phyloP scores from a whole-genome alignment of 2,797 vertebrate genomes.

The Micrastur ruficollis region DNA sequence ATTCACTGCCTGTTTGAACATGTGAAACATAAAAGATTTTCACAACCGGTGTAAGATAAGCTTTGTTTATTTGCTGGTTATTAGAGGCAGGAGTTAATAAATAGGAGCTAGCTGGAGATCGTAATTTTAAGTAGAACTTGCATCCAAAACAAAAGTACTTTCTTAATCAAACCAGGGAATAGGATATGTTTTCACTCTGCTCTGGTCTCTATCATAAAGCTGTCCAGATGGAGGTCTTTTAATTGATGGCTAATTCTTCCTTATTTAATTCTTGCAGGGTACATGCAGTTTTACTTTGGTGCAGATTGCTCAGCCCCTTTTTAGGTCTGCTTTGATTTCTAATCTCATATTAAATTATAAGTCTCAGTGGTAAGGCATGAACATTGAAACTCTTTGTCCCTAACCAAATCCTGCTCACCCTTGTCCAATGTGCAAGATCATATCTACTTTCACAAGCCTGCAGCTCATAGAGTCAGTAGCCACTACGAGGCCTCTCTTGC shows the following conservation, averaged over 20 bases:
- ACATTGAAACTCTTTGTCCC: background rate
- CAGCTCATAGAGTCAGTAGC: background rate
- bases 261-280: background rate
- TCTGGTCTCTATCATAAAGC: background rate
- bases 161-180: background rate
- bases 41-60: background rate
- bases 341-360: background rate
- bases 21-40: background rate
- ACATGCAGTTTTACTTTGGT: background rate
- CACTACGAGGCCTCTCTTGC: background rate
- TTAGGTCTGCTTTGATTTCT: background rate
- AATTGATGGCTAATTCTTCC: background rate
- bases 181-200: background rate
- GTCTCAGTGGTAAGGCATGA: background rate
- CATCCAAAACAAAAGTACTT: background rate
- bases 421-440: rapidly evolving
- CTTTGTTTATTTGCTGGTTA: background rate
- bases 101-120: background rate
- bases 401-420: background rate
- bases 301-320: background rate
- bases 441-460: background rate
- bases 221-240: background rate
- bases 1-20: background rate
- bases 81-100: background rate
- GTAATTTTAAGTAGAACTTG: background rate